phyloP scores from a whole-genome alignment of 2,888 invertebrate genomes.

The Entomobrya multifasciata region DNA sequence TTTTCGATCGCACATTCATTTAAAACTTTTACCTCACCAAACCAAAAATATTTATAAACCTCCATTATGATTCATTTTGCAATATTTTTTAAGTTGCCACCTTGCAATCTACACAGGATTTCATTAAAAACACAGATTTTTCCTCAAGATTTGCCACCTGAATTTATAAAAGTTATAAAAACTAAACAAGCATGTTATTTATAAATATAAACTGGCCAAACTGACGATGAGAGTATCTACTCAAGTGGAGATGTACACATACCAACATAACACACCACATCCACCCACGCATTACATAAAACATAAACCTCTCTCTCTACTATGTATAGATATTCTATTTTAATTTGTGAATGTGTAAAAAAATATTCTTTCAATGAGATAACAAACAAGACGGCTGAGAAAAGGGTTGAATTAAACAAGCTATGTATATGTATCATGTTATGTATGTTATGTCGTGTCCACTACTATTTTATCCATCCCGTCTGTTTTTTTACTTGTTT shows the following conservation, averaged over 20 bases:
- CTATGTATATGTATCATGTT: not conserved
- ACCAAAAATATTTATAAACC: not conserved
- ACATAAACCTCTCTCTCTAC: not conserved
- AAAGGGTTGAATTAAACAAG: not conserved
- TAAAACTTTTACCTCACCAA: not conserved
- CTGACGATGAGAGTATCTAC: no score
- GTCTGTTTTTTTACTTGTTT: slow-evolving; percentile 37
- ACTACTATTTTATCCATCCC: not conserved
- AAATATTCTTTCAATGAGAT: slow-evolving; percentile 40
- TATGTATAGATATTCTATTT: not conserved
- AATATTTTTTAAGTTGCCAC: no score
- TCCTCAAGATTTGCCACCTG: slow-evolving; percentile 13
- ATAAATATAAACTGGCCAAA: no score
- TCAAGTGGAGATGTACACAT: slow-evolving; percentile 51
- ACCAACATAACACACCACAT: not conserved
- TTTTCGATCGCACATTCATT: no score
- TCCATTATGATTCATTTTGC: not conserved
- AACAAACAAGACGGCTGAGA: slow-evolving; percentile 68
- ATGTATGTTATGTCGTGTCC: slow-evolving; percentile 2
- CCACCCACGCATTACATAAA: not conserved
- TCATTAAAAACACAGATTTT: slow-evolving; percentile 30
- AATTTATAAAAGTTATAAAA: slow-evolving; percentile 44
- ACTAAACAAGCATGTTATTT: not conserved
- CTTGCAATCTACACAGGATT: no score
- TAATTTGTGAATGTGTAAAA: slow-evolving; percentile 46